Evolutionary conservation across 2,888 invertebrate species (phyloP).

Genomic region (Eilema sororculum): DNA sequence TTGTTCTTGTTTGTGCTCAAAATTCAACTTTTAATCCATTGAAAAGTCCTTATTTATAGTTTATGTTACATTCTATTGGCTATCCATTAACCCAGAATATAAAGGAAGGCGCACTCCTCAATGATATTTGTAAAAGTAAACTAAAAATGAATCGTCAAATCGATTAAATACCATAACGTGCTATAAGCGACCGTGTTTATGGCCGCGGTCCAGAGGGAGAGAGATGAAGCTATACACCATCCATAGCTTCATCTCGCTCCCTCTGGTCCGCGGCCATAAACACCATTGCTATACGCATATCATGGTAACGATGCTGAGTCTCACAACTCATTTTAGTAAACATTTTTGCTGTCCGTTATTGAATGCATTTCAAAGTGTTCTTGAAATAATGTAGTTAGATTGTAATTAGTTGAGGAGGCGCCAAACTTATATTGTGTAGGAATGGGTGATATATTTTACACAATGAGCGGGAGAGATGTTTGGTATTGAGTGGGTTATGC

Average conservation of each 20-base stretch:
- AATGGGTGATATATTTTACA: neutral
- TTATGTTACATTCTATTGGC: neutral
- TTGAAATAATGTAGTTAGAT: neutral
- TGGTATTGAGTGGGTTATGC: neutral
- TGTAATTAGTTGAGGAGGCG: neutral
- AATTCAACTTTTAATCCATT: neutral
- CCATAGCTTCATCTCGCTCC: no score
- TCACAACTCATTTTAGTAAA: neutral
- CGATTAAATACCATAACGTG: no score
- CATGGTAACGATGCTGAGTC: neutral
- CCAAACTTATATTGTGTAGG: neutral
- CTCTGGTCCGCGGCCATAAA: no score
- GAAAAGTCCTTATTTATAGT: neutral
- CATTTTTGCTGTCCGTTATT: neutral
- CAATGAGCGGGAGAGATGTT: neutral
- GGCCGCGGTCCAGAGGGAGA: no score
- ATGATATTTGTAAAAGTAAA: neutral
- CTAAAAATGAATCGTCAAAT: no score
- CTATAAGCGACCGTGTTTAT: no score
- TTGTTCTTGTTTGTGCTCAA: conserved; percentile 29
- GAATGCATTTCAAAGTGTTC: neutral
- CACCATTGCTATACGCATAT: no score
- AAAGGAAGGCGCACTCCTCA: neutral
- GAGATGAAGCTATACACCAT: no score
- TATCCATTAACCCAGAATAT: neutral